Base-by-base conservation (phyloP, 92 coral and sea anemone species). In the Phymanthus crucifer region DNA sequence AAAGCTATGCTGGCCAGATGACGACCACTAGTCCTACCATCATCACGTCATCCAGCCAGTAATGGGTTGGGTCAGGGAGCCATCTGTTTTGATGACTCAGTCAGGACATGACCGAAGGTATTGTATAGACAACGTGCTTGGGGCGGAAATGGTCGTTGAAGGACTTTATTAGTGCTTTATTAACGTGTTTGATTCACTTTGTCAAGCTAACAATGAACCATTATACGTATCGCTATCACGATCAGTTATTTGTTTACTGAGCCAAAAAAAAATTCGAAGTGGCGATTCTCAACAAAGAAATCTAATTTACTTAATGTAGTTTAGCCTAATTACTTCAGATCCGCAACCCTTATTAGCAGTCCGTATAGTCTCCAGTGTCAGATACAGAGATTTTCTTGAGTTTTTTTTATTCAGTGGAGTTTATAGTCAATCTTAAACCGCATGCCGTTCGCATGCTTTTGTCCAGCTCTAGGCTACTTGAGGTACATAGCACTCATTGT, bases 81-180 rank as follows among this genome's bases (percentile, higher is more conserved):
- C 71, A 66, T 23, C 71, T 66, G 71, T 17, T 18, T 29, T 34
- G n/a, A 11, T 66, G 16, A 29, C 38, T 58, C 68, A 16, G 21
- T 29, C 18, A 14, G 2, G 71, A 29, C 27, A 18, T 66, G 71
- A 29, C 71, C 27, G 71, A 66, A 29, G 78, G 18, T 33, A 74
- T 74, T 74, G 78, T 74, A 23, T 24, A 45, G 54, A 46, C 47
- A 74, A 74, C 78, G 78, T 74, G 78, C 66, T 74, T 43, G 48
- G 48, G 2, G 29, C 46, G 8, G 11, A 18, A 74, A 74, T 23
- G 78, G 17, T 50, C 12, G 9, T 40, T 31, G 19, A 21, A 45
- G 64, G 61, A 43, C 78, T 74, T 74, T 33, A 48, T 74, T 48
- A 33, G 66, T 36, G 29, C 54, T 45, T 74, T 38, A 74, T 48